Base-by-base conservation (phyloP, 2,113 vertebrate species). In the Suricata suricatta region DNA sequence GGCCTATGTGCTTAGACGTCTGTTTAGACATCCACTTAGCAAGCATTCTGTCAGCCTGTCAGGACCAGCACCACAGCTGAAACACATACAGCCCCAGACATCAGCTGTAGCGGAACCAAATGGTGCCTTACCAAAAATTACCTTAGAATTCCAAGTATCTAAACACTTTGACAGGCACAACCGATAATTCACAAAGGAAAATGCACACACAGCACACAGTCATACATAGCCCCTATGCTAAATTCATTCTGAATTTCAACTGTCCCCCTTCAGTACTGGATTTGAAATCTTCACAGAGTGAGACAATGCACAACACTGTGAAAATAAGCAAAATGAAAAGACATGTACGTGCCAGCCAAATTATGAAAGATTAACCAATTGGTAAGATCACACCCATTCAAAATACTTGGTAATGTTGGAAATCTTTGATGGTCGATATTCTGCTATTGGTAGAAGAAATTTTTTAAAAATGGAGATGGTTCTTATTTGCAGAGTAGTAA, bases 101-200 rank as follows among this genome's bases (percentile, higher is more conserved):
- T 92, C 90, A 97, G 87, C 97, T 97, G 96, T 91, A 97, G n/a
- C 4, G 77, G 66, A 94, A 95, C 74, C 92, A 96, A 96, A 93
- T 95, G 96, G 93, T 92, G 57, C 69, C 86, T 79, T 93, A 69
- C 94, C 93, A 29, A 93, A 92, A 96, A 84, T 52, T 77, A n/a
- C 54, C 87, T 47, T 50, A 95, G 93, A 97, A 97, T 92, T n/a
- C 72, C 31, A 97, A 95, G 74, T 87, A 96, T 95, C 90, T 64
- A n/a, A 93, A 88, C 47, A 93, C 54, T 85, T 77, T 60, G 90
- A 63, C 89, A 93, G 41, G 13, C 88, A 68, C 90, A 85, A 17
- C 79, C 33, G 71, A 60, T 84, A 35, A 89, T 74, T 69, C 74
- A 41, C 47, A 92, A 63, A 66, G 12, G 10, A 86, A 68, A 86